phyloP scores from a whole-genome alignment of 1,140 invertebrate genomes.

The Eciton burchellii region DNA sequence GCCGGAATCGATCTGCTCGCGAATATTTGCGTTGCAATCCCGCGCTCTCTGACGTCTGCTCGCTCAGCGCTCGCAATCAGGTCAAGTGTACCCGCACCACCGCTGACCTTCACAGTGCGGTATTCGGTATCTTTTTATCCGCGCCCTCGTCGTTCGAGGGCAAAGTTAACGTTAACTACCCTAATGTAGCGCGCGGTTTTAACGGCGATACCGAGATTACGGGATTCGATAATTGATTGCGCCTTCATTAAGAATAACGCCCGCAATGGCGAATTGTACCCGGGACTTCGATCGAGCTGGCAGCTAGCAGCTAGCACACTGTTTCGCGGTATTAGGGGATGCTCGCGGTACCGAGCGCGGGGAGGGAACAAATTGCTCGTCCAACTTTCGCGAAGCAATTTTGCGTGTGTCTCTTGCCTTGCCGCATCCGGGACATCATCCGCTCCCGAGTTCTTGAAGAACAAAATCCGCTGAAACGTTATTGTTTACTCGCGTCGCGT shows the following conservation, averaged over 20 bases:
- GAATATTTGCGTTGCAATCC: slow-evolving; percentile 49
- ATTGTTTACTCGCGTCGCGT: not conserved
- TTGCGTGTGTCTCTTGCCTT: not conserved
- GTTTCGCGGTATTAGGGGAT: not conserved
- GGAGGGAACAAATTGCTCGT: not conserved
- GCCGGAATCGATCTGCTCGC: not conserved
- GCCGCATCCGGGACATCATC: not conserved
- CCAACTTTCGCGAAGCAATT: slow-evolving; percentile 4
- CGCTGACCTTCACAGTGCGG: slow-evolving; percentile 66
- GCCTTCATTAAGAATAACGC: not conserved
- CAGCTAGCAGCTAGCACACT: no score
- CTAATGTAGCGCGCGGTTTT: slow-evolving; percentile 1
- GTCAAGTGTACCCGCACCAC: slow-evolving; percentile 67
- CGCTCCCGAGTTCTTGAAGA: not conserved
- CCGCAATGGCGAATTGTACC: not conserved
- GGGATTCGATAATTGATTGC: slow-evolving; percentile 8
- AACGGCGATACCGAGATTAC: not conserved
- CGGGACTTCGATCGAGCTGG: not conserved
- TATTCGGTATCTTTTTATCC: slow-evolving; percentile 59
- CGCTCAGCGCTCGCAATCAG: slow-evolving; percentile 59
- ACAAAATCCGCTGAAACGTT: not conserved
- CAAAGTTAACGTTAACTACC: slow-evolving; percentile 6
- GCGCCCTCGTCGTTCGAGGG: not conserved
- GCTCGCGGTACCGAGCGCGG: not conserved
- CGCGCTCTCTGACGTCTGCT: slow-evolving; percentile 49